A percentile compares a stretch with the other conserved stretches of the same genome.
These are phyloP conservation scores for Orycteropus afer DNA, from an alignment of 2,113 vertebrate genomes.

Conservation along the genomic window DNA sequence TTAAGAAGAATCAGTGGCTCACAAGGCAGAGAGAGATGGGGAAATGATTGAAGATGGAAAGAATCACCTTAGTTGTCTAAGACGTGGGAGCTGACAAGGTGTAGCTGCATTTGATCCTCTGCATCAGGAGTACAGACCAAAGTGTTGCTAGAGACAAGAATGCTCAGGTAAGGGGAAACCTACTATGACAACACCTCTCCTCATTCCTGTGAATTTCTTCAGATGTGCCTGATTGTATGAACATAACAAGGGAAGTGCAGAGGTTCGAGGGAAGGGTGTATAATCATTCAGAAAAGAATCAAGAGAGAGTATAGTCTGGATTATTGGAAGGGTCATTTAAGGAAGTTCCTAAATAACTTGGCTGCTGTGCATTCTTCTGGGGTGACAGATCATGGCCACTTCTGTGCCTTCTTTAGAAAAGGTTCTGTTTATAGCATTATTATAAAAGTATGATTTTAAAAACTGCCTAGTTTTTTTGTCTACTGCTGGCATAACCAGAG, in stretches of 20 bases:
- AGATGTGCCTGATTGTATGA: neutral
- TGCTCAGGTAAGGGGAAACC: neutral
- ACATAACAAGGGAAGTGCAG: neutral
- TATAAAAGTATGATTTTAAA: conserved; percentile 18
- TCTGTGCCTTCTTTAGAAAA: neutral
- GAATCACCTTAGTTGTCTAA: neutral
- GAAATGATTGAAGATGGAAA: neutral
- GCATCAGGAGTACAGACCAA: neutral
- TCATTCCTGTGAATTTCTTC: neutral
- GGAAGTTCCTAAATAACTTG: neutral
- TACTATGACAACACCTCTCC: neutral
- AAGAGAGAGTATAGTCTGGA: neutral
- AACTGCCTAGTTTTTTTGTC: neutral
- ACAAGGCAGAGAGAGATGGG: neutral
- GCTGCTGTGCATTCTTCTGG: neutral
- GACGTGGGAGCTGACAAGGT: neutral
- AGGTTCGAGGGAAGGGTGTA: neutral
- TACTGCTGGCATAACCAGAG: neutral
- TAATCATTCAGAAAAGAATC: neutral
- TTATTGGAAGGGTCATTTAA: neutral
- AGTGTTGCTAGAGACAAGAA: neutral
- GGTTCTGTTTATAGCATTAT: neutral
- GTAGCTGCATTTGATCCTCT: neutral
- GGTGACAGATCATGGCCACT: neutral
- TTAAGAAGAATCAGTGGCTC: neutral